Conservation (phyloP, 2,113 vertebrate species). For the Nyctibius bracteatus region DNA sequence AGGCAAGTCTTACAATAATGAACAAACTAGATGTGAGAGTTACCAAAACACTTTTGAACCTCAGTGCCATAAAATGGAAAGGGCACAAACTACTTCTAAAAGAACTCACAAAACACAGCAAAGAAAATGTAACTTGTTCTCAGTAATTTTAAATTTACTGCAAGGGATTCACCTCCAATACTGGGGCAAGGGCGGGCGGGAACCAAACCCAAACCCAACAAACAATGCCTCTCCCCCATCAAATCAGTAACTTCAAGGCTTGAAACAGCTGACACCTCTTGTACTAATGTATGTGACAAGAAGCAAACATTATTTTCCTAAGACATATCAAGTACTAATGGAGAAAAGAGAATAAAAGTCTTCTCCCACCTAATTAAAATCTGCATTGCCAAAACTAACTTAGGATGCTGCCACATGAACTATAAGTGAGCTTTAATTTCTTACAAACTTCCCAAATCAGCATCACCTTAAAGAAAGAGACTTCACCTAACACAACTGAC, state of each 20-base stretch:
- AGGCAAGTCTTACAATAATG: neutral
- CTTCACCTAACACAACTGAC: neutral
- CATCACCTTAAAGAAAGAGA: neutral
- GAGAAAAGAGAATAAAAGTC: neutral
- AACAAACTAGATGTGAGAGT: neutral
- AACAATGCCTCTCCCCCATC: neutral
- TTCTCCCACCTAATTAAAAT: neutral
- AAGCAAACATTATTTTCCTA: neutral
- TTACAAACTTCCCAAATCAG: neutral
- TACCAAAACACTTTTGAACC: neutral
- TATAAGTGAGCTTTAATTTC: neutral
- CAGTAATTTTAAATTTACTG: neutral
- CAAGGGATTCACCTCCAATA: neutral
- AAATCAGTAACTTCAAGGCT: neutral
- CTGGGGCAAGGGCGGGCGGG: rapidly evolving
- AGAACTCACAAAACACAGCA: neutral
- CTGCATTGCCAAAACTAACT: neutral
- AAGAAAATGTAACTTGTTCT: neutral
- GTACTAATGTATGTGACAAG: neutral
- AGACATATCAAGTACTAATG: neutral
- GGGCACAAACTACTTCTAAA: neutral
- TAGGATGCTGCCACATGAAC: neutral
- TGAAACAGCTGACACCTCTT: neutral
- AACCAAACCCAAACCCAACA: neutral
- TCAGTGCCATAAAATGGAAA: neutral